phyloP scores from a whole-genome alignment of 2,113 vertebrate genomes.

The Electrona antarctica region DNA sequence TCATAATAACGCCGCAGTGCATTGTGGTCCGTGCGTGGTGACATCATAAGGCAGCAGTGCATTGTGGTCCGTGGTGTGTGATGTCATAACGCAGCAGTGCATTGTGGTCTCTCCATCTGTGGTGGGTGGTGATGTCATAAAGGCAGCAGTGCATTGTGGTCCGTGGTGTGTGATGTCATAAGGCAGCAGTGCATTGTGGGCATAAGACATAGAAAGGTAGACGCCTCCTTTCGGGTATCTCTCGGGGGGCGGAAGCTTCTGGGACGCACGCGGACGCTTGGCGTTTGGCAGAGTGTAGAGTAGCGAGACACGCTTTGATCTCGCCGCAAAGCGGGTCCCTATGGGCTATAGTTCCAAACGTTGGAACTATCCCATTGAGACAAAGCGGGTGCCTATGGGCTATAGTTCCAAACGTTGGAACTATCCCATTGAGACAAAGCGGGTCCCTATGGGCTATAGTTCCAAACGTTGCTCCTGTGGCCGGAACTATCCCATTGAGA shows the following conservation, averaged over 20 bases:
- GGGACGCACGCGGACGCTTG: too few species aligned
- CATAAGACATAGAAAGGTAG: not conserved
- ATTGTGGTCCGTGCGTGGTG: conserved; percentile 5
- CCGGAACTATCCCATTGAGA: too few species aligned
- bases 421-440: not conserved
- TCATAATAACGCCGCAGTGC: conserved; percentile 13
- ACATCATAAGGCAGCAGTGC: not conserved
- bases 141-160: not conserved
- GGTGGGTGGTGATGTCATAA: conserved; percentile 7
- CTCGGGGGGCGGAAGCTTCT: not conserved
- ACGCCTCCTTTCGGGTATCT: too few species aligned
- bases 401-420: too few species aligned
- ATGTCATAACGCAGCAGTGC: not conserved
- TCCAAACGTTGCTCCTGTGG: not conserved
- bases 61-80: not conserved
- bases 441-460: conserved; percentile 33
- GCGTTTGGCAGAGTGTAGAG: not conserved
- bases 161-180: not conserved
- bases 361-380: too few species aligned
- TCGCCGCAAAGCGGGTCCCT: too few species aligned
- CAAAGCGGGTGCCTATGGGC: not conserved
- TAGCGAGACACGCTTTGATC: not conserved
- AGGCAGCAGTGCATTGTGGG: not conserved
- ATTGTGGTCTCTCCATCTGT: not conserved
- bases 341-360: too few species aligned